Conservation (phyloP, 2,113 vertebrate species). For the Anarrhichthys ocellatus region DNA sequence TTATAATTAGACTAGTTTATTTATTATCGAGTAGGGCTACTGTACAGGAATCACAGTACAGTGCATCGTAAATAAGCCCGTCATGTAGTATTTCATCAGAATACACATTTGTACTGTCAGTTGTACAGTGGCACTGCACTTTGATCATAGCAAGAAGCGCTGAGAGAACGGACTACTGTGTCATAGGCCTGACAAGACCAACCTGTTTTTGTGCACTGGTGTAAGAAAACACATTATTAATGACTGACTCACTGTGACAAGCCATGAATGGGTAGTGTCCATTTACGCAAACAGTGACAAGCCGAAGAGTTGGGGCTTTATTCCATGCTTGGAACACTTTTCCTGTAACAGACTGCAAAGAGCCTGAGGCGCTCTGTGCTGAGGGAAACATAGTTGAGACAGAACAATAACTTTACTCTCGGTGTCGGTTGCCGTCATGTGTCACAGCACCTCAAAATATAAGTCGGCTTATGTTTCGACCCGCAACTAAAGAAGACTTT, state of each 20-base stretch:
- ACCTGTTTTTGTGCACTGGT: conserved; percentile 83
- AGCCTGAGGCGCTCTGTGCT: conserved; percentile 17
- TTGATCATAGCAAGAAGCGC: conserved; percentile 37
- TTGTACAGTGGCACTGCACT: conserved; percentile 11
- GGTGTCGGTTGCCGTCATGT: background rate
- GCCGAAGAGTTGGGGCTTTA: conserved; percentile 51
- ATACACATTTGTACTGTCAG: background rate
- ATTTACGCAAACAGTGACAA: conserved; percentile 63
- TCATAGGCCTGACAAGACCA: conserved; percentile 79
- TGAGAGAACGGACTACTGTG: conserved; percentile 35
- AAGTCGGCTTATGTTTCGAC: background rate
- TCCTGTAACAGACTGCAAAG: conserved; percentile 3
- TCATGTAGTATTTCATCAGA: background rate
- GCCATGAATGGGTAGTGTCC: conserved; percentile 64
- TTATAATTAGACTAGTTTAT: background rate
- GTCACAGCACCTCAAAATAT: conserved; percentile 20
- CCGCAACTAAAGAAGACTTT: background rate
- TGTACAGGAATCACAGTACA: background rate
- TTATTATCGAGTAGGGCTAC: background rate
- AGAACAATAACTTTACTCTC: conserved; percentile 24
- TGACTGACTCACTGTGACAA: conserved; percentile 77
- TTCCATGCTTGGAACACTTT: conserved; percentile 54
- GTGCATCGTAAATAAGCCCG: background rate
- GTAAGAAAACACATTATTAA: conserved; percentile 75
- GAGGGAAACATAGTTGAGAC: background rate